Conservation (phyloP, 2,888 invertebrate species). For the Metacarcinus magister region DNA sequence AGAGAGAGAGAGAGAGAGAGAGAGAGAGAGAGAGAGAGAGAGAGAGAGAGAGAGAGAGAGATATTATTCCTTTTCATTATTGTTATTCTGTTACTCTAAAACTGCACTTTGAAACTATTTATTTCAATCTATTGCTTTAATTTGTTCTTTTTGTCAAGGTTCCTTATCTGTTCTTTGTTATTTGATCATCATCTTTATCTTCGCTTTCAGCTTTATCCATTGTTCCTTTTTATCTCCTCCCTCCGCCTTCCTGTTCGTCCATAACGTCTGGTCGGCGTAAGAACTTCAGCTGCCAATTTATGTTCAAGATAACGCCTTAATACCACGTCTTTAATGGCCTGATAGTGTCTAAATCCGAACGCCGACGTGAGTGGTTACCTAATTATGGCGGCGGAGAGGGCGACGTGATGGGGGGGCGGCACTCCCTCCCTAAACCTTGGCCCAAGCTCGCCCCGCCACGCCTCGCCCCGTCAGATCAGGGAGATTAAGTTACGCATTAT, state of each 20-base stretch:
- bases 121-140: not conserved
- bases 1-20: slow-evolving; percentile 47
- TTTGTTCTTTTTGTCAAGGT: not conserved
- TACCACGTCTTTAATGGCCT: slow-evolving; percentile 21
- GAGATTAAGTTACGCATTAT: slow-evolving; percentile 26
- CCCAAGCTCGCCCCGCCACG: not conserved
- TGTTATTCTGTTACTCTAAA: not conserved
- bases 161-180: not conserved
- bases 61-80: no score
- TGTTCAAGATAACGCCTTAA: slow-evolving; percentile 55
- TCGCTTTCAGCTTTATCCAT: not conserved
- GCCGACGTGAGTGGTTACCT: slow-evolving; percentile 49
- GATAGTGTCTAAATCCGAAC: slow-evolving; percentile 52
- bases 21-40: no score
- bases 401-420: not conserved
- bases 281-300: slow-evolving; percentile 58
- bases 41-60: no score
- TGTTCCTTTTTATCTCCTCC: not conserved
- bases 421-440: slow-evolving; percentile 40
- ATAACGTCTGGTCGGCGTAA: slow-evolving; percentile 26
- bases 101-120: not conserved
- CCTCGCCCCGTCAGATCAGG: not conserved
- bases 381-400: not conserved
- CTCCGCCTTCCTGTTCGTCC: not conserved
- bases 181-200: not conserved